These are phyloP conservation scores for Acrobasis suavella DNA, from an alignment of 2,888 invertebrate genomes.

Conservation along the genomic window DNA sequence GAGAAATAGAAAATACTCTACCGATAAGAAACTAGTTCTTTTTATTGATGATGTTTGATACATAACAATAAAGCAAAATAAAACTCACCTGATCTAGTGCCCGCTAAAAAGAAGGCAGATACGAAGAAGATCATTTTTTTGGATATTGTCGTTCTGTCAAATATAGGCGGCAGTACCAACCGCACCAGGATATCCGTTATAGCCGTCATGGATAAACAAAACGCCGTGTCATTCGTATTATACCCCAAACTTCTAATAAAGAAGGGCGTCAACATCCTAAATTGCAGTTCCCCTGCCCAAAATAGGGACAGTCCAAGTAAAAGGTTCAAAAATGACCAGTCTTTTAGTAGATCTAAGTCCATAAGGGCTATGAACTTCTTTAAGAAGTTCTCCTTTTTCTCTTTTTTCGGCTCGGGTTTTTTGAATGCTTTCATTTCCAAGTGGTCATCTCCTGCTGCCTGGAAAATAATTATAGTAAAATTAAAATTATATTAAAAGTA, in stretches of 20 bases:
- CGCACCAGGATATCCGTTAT: slow-evolving; percentile 89
- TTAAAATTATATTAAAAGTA: too few species aligned
- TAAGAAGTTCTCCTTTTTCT: slow-evolving; percentile 70
- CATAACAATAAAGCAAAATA: too few species aligned
- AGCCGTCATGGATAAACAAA: slow-evolving; percentile 88
- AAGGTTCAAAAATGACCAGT: slow-evolving; percentile 87
- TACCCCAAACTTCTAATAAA: slow-evolving; percentile 85
- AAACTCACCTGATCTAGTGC: slow-evolving; percentile 87
- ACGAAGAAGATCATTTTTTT: slow-evolving; percentile 88
- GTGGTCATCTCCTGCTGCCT: slow-evolving; percentile 74
- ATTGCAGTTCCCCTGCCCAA: slow-evolving; percentile 89
- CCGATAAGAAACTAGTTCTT: too few species aligned
- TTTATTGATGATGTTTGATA: too few species aligned
- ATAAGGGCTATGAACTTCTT: slow-evolving; percentile 84
- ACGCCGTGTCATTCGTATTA: slow-evolving; percentile 86
- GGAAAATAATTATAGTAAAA: slow-evolving; percentile 39
- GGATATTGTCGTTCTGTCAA: slow-evolving; percentile 85
- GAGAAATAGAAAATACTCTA: too few species aligned
- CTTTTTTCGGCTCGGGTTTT: slow-evolving; percentile 56
- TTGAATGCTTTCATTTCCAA: slow-evolving; percentile 76
- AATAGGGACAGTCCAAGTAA: slow-evolving; percentile 87
- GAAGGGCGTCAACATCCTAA: slow-evolving; percentile 88
- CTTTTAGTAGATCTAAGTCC: slow-evolving; percentile 87
- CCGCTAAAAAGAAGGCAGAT: slow-evolving; percentile 87
- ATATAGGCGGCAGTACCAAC: slow-evolving; percentile 87